Evolutionary conservation across 92 coral and sea anemone genomes (phyloP).

Genomic region (Zoanthus sansibaricus): DNA sequence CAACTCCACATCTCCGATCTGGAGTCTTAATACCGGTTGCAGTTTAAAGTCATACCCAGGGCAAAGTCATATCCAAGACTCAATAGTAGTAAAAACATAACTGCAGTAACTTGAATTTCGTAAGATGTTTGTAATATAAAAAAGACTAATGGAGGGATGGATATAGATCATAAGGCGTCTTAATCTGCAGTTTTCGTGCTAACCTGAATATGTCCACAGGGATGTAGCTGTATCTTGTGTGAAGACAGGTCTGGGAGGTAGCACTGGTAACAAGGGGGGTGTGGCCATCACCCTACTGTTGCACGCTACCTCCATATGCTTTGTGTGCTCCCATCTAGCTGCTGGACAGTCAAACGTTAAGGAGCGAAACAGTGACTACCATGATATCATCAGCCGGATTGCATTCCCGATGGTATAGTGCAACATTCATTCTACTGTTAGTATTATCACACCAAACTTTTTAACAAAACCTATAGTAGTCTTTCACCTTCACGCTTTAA

Average conservation of each 20-base stretch:
- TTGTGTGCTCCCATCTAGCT: slow-evolving; percentile 95
- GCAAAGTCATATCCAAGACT: too few species aligned
- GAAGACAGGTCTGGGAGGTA: slow-evolving; percentile 98
- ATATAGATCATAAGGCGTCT: too few species aligned
- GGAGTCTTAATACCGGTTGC: too few species aligned
- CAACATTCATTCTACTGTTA: neutral
- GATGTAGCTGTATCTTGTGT: slow-evolving; percentile 97
- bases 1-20: too few species aligned
- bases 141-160: too few species aligned
- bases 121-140: too few species aligned
- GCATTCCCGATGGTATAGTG: slow-evolving; percentile 93
- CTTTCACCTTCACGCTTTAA: too few species aligned
- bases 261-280: slow-evolving; percentile 98
- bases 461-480: too few species aligned
- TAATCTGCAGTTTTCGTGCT: neutral
- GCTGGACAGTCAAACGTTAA: slow-evolving; percentile 95
- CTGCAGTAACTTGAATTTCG: too few species aligned
- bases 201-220: slow-evolving; percentile 44
- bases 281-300: slow-evolving; percentile 91
- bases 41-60: too few species aligned
- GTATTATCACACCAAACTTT: neutral
- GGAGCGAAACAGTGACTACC: slow-evolving; percentile 94
- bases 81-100: too few species aligned
- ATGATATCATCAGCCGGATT: slow-evolving; percentile 86
- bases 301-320: slow-evolving; percentile 94